Percentiles rank a stretch among this genome's conserved stretches.
These are phyloP conservation scores for Etheostoma nigrum DNA, from an alignment of 2,797 vertebrate genomes.

Conservation along the genomic window DNA sequence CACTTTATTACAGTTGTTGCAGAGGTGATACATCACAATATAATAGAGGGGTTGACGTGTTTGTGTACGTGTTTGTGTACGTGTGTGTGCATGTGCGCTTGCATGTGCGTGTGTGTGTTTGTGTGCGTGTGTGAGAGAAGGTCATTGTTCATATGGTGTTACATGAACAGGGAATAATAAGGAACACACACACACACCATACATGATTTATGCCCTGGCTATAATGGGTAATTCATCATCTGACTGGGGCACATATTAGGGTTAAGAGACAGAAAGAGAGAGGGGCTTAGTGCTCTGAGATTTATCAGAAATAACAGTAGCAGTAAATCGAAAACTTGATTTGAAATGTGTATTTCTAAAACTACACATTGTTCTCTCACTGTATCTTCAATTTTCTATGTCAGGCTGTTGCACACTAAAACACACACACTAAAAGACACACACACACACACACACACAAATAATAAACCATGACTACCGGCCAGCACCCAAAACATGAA, in stretches of 20 bases:
- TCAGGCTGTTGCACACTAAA: neutral
- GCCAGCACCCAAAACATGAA: too few species aligned
- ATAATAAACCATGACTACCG: too few species aligned
- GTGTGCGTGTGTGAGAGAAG: neutral
- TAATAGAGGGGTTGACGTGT: constrained; percentile 20
- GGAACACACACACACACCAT: constrained; percentile 19
- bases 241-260: constrained; percentile 30
- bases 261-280: constrained; percentile 22
- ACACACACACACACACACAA: neutral
- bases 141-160: constrained; percentile 45
- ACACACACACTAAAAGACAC: neutral
- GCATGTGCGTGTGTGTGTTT: neutral
- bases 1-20: constrained; percentile 29
- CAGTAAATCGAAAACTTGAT: constrained; percentile 36
- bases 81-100: neutral
- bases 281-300: neutral
- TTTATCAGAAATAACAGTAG: constrained; percentile 29
- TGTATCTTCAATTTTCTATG: neutral
- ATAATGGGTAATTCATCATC: constrained; percentile 55
- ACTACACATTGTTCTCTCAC: neutral
- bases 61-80: constrained; percentile 22
- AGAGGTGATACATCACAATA: constrained; percentile 47
- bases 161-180: constrained; percentile 44
- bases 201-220: constrained; percentile 47
- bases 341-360: constrained; percentile 23